Evolutionary conservation across 2,888 invertebrate species (phyloP), one percentile per base, ranked within the genome.

Genomic region (Silvanus unidentatus): DNA sequence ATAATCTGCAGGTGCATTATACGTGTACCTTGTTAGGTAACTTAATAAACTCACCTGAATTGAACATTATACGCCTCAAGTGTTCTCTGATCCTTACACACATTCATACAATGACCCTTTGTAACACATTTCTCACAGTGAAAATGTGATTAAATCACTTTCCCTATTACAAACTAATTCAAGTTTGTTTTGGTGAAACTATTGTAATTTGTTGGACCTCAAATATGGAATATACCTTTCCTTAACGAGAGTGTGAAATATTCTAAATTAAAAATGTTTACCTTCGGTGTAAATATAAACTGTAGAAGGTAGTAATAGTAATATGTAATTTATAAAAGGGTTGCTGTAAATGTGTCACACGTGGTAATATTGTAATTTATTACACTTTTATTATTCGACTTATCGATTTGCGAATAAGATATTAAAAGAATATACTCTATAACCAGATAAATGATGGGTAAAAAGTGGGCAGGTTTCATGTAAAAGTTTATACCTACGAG

Each of bases 401-500:
- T 8, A 22, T 42, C 28, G 41, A 22, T 41, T 30, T n/a, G 14
- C 38, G 42, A 50, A 50, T 47, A 50, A 47, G 47, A 45, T 47
- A 50, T 45, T 45, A 44, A 34, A 22, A 37, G 45, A 43, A 43
- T 44, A 47, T 39, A 45, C 44, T 39, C 43, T 44, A 48, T 44
- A 41, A 44, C 44, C 47, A 40, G 22, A 47, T 50, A 43, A 43
- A 46, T 44, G 43, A 43, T 51, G 8, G 22, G 8, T 5, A 44
- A 51, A 49, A 47, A 44, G 41, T 41, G 43, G 45, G 48, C 51
- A 45, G 44, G 50, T 48, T 50, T 22, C 50, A 22, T 22, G 45
- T 51, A 52, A 52, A 49, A 52, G 45, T 52, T 52, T 52, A 49
- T 32, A 28, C n/a, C n/a, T n/a, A n/a, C n/a, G n/a, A n/a, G n/a